Evolutionary conservation across 2,888 invertebrate genomes (phyloP).

Genomic region (Drosophila infuscata): DNA sequence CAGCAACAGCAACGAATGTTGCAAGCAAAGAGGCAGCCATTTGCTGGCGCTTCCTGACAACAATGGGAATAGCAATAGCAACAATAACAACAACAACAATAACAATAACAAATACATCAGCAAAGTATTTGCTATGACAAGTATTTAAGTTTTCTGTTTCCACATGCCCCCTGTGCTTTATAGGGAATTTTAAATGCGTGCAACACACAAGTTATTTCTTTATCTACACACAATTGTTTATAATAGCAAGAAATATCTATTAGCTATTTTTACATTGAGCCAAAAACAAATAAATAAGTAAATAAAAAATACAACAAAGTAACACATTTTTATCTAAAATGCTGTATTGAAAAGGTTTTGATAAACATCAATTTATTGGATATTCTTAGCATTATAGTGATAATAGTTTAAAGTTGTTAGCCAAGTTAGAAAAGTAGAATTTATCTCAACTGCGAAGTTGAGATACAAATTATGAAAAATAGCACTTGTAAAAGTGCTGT

Average conservation of each 20-base stretch:
- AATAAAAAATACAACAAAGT: not conserved
- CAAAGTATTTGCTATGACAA: constrained; percentile 66
- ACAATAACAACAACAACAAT: constrained; percentile 13
- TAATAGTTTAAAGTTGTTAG: not conserved
- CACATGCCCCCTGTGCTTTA: constrained; percentile 17
- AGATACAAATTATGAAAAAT: not conserved
- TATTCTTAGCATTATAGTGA: not conserved
- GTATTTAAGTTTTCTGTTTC: constrained; percentile 69
- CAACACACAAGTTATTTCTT: constrained; percentile 10
- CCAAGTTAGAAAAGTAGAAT: not conserved
- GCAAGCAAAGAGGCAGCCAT: constrained; percentile 32
- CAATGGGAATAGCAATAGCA: constrained; percentile 33
- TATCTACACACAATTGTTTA: constrained; percentile 4
- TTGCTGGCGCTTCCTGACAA: constrained; percentile 61
- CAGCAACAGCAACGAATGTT: constrained; percentile 25
- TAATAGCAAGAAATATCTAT: not conserved
- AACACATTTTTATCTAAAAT: not conserved
- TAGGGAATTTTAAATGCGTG: constrained; percentile 25
- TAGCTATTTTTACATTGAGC: not conserved
- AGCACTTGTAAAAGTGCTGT: not conserved
- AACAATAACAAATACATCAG: constrained; percentile 23
- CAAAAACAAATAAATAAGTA: not conserved
- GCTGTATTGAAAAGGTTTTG: not conserved
- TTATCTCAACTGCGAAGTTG: not conserved
- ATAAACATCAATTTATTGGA: not conserved